phyloP scores from a whole-genome alignment of 2,797 vertebrate genomes.

The Pagetopsis macropterus region DNA sequence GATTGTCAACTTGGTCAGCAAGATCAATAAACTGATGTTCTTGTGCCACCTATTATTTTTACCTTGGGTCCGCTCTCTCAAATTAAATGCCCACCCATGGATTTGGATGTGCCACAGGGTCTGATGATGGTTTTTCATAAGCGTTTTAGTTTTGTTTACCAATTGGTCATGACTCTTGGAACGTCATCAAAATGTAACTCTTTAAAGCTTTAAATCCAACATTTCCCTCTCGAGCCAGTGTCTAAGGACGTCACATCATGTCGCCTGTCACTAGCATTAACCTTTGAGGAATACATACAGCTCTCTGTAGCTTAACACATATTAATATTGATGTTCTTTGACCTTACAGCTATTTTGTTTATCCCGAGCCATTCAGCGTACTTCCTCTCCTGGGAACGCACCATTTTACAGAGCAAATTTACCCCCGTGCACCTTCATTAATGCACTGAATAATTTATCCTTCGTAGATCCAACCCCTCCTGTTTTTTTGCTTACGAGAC shows the following conservation, averaged over 20 bases:
- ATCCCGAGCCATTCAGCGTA: conserved; percentile 58
- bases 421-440: conserved; percentile 65
- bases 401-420: conserved; percentile 65
- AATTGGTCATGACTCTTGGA: not conserved
- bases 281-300: conserved; percentile 42
- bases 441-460: conserved; percentile 73
- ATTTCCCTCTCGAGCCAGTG: conserved; percentile 20
- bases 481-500: conserved; percentile 60
- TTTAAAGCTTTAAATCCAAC: conserved; percentile 31
- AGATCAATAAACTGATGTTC: too few species aligned
- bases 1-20: too few species aligned
- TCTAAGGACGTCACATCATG: conserved; percentile 43
- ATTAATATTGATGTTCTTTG: conserved; percentile 76
- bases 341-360: conserved; percentile 66
- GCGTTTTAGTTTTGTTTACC: not conserved
- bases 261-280: conserved; percentile 62
- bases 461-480: conserved; percentile 41
- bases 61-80: too few species aligned
- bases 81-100: too few species aligned
- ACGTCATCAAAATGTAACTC: conserved; percentile 28
- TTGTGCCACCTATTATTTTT: too few species aligned
- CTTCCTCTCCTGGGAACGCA: conserved; percentile 48
- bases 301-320: conserved; percentile 56
- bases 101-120: too few species aligned
- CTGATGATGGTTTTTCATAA: too few species aligned